A percentile compares a stretch with the other conserved stretches of the same genome.
These are phyloP conservation scores for Phoxinus dragarum DNA, from an alignment of 2,797 vertebrate species.

Conservation along the genomic window DNA sequence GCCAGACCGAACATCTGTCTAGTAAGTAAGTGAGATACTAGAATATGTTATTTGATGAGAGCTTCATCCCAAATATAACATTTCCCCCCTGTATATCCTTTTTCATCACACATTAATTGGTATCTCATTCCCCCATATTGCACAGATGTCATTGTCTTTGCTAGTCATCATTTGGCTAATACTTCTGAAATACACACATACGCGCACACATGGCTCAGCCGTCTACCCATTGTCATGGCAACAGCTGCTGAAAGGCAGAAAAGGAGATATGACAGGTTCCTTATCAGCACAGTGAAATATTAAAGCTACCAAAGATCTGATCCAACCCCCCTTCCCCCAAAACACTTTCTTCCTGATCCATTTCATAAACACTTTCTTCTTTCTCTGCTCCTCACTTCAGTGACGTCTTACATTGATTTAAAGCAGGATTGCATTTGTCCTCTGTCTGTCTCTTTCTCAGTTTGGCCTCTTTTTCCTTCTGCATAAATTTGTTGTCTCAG, in stretches of 20 bases:
- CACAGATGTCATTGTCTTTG: slow-evolving; percentile 47
- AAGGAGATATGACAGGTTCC: slow-evolving; percentile 60
- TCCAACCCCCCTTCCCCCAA: slow-evolving; percentile 53
- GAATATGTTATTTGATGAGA: slow-evolving; percentile 12
- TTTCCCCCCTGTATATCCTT: background rate
- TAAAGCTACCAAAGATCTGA: slow-evolving; percentile 65
- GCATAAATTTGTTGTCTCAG: slow-evolving; percentile 41
- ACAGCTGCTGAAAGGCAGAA: slow-evolving; percentile 61
- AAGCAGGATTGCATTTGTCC: slow-evolving; percentile 45
- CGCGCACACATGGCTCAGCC: slow-evolving; percentile 40
- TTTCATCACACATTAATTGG: slow-evolving; percentile 31
- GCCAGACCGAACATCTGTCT: slow-evolving; percentile 21
- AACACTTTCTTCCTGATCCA: slow-evolving; percentile 48
- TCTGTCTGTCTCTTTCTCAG: slow-evolving; percentile 23
- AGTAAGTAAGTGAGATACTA: slow-evolving; percentile 1
- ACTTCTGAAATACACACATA: slow-evolving; percentile 46
- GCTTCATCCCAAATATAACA: background rate
- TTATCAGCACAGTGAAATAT: slow-evolving; percentile 71
- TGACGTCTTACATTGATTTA: slow-evolving; percentile 42
- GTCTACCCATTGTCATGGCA: slow-evolving; percentile 66
- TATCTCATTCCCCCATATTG: slow-evolving; percentile 38
- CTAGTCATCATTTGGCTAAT: slow-evolving; percentile 51
- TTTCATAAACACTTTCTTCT: slow-evolving; percentile 55
- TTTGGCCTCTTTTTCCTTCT: slow-evolving; percentile 39
- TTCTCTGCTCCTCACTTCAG: slow-evolving; percentile 4